A percentile compares a stretch with the other conserved stretches of the same genome.
These are phyloP conservation scores for Sialia sialis DNA, from an alignment of 2,113 vertebrate genomes.

Conservation along the genomic window DNA sequence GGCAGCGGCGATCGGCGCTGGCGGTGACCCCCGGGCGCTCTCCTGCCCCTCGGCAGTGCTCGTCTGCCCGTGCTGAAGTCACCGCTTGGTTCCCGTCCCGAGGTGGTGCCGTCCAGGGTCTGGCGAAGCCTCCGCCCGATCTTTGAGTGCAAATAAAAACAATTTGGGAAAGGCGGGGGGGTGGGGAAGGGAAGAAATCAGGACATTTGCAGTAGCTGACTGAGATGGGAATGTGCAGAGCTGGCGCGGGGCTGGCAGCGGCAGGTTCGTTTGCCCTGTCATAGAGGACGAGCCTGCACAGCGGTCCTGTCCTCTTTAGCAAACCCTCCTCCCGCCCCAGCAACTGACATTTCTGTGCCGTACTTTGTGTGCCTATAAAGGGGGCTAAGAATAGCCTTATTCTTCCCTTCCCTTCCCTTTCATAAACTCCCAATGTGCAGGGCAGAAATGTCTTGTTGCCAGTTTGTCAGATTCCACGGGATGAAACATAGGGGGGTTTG, in stretches of 20 bases:
- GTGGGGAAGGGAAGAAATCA: background rate
- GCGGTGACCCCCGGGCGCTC: background rate
- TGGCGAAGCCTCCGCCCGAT: background rate
- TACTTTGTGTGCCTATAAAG: background rate
- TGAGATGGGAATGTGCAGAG: background rate
- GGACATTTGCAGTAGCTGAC: background rate
- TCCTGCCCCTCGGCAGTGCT: background rate
- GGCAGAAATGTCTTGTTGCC: background rate
- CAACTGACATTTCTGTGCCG: background rate
- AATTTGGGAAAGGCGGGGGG: background rate
- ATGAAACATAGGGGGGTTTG: background rate
- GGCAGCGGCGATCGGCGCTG: background rate
- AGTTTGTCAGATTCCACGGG: background rate
- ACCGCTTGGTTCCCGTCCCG: background rate
- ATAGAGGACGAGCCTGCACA: background rate
- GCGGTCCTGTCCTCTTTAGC: background rate
- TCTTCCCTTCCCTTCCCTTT: background rate
- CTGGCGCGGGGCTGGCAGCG: background rate
- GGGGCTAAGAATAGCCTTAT: constrained; percentile 4
- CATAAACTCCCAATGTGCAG: background rate
- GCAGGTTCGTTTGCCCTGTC: background rate
- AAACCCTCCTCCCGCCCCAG: background rate
- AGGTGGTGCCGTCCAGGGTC: background rate
- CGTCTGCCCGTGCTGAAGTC: background rate
- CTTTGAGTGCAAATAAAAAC: background rate